phyloP scores from a whole-genome alignment of 2,113 vertebrate genomes.

The Rhineura floridana region DNA sequence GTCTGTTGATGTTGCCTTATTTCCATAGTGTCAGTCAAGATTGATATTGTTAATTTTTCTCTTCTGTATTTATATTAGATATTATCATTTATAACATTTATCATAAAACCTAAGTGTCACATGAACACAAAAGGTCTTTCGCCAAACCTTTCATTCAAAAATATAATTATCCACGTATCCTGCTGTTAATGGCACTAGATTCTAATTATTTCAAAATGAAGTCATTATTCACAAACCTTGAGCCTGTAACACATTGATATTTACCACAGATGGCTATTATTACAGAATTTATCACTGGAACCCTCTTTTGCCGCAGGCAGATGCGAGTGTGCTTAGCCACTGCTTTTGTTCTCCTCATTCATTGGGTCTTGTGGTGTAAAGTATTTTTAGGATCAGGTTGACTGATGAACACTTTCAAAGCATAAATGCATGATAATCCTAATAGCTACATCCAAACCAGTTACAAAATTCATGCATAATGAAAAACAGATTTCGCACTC shows the following conservation, averaged over 20 bases:
- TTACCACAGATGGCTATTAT: constrained; percentile 65
- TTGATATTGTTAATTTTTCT: constrained; percentile 78
- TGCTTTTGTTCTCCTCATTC: constrained; percentile 34
- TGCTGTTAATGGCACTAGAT: constrained; percentile 75
- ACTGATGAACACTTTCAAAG: background rate
- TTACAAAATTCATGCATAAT: background rate
- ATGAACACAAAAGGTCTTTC: constrained; percentile 73
- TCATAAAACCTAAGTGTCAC: constrained; percentile 75
- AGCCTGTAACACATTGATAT: constrained; percentile 59
- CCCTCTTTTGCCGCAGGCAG: constrained; percentile 50
- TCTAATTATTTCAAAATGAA: constrained; percentile 82
- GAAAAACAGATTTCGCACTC: background rate
- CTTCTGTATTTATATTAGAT: constrained; percentile 76
- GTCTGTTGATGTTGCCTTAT: constrained; percentile 61
- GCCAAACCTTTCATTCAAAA: constrained; percentile 76
- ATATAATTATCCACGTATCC: constrained; percentile 78
- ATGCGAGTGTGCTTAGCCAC: constrained; percentile 44
- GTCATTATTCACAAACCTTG: constrained; percentile 75
- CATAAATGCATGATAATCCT: background rate
- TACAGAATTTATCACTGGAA: constrained; percentile 51
- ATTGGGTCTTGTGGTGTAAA: background rate
- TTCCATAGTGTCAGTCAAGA: constrained; percentile 71
- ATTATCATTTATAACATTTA: constrained; percentile 77
- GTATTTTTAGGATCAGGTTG: background rate
- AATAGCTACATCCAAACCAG: background rate